Conservation (phyloP, 2,888 invertebrate genomes). For the Heliconius hortense region DNA sequence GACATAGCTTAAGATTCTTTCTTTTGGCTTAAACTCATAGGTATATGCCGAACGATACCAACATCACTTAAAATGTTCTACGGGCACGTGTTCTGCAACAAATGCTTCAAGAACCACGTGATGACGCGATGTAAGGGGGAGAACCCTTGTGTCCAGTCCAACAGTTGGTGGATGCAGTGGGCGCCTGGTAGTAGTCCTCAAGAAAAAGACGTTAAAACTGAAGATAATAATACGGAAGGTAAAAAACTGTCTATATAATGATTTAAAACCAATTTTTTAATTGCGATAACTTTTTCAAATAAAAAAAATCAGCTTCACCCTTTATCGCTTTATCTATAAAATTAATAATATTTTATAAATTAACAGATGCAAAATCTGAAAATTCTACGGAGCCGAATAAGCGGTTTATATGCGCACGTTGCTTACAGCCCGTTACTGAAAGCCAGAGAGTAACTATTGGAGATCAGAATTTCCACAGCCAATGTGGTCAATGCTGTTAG, state of each 20-base stretch:
- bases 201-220: slow-evolving; percentile 39
- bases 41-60: slow-evolving; percentile 69
- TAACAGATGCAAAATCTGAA: slow-evolving; percentile 41
- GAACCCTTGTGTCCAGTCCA: slow-evolving; percentile 57
- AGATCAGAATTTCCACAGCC: slow-evolving; percentile 66
- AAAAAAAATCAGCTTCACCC: no score
- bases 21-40: slow-evolving; percentile 46
- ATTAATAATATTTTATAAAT: no score
- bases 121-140: slow-evolving; percentile 62
- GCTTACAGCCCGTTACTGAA: slow-evolving; percentile 63
- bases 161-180: slow-evolving; percentile 75
- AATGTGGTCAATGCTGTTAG: slow-evolving; percentile 74
- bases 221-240: slow-evolving; percentile 16
- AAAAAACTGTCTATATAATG: not conserved
- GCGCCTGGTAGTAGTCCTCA: slow-evolving; percentile 56
- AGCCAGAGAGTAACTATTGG: slow-evolving; percentile 59
- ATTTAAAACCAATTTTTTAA: no score
- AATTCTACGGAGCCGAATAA: slow-evolving; percentile 50
- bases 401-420: slow-evolving; percentile 66
- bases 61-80: slow-evolving; percentile 71
- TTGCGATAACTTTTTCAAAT: no score
- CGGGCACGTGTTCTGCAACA: slow-evolving; percentile 73
- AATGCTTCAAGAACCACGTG: slow-evolving; percentile 73
- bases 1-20: no score
- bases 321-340: no score